A percentile compares a stretch with the other conserved stretches of the same genome.
Conservation (phyloP, 2,888 invertebrate species). For the Cheilosia grossa region DNA sequence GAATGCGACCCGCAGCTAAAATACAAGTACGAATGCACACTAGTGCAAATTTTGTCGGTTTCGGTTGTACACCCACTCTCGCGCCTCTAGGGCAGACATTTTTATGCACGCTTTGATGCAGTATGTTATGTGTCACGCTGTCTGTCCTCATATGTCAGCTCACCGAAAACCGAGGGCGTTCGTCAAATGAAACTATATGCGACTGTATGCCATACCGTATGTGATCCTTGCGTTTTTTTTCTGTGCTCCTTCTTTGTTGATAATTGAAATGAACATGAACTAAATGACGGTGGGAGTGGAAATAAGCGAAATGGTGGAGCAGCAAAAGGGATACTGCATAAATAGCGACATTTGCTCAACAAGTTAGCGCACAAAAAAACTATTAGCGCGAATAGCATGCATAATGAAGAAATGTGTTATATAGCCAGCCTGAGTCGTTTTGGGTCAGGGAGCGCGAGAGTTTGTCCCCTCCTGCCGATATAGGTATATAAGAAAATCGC, state of each 20-base stretch:
- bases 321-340: conserved; percentile 35
- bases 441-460: conserved; percentile 16
- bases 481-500: conserved; percentile 10
- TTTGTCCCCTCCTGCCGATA: conserved; percentile 15
- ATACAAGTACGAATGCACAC: background rate
- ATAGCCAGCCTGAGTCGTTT: conserved; percentile 24
- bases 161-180: background rate
- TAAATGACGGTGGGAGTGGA: conserved; percentile 64
- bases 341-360: conserved; percentile 69
- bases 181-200: conserved; percentile 31
- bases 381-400: conserved; percentile 36
- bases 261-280: conserved; percentile 71
- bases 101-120: conserved; percentile 56
- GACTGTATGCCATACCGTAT: conserved; percentile 13
- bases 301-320: conserved; percentile 53
- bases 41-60: background rate
- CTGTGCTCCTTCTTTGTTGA: conserved; percentile 20
- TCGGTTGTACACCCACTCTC: background rate
- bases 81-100: conserved; percentile 7
- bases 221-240: conserved; percentile 26
- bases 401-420: conserved; percentile 63
- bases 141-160: conserved; percentile 45
- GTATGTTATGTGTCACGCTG: conserved; percentile 52
- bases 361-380: conserved; percentile 62
- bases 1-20: conserved; percentile 14